phyloP scores from a whole-genome alignment of 2,888 invertebrate species.

The Hoplodrina ambigua region DNA sequence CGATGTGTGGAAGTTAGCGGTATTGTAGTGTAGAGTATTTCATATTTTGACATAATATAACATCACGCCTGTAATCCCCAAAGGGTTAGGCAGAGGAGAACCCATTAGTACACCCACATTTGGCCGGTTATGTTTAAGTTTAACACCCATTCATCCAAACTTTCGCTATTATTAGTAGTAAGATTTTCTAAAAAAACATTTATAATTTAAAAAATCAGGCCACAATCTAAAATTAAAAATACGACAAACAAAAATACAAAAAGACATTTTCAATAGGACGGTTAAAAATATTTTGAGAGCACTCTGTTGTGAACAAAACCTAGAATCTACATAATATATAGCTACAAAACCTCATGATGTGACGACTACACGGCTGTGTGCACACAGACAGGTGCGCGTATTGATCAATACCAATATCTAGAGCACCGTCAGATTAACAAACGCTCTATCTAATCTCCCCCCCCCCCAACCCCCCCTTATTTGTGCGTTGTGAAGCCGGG shows the following conservation, averaged over 20 bases:
- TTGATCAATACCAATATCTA: constrained; percentile 59
- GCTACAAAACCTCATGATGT: constrained; percentile 25
- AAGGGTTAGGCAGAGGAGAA: too few relatives aligned
- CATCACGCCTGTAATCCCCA: too few relatives aligned
- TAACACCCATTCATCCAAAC: too few relatives aligned
- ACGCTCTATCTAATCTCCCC: constrained; percentile 44
- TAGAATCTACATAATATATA: too few relatives aligned
- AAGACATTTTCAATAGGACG: too few relatives aligned
- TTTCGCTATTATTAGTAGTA: too few relatives aligned
- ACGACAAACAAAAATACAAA: too few relatives aligned
- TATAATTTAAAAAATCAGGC: too few relatives aligned
- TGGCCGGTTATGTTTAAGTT: too few relatives aligned
- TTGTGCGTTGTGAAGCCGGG: constrained; percentile 18
- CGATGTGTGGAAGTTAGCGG: not conserved
- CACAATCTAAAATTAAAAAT: too few relatives aligned
- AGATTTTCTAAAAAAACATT: too few relatives aligned
- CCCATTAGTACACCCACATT: too few relatives aligned
- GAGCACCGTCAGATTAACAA: constrained; percentile 53
- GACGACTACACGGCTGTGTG: constrained; percentile 24
- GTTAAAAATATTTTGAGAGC: not conserved
- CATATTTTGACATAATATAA: not conserved
- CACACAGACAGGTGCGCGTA: constrained; percentile 26
- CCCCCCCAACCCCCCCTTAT: not conserved
- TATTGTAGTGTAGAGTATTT: not conserved
- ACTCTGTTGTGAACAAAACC: constrained; percentile 8